Conservation (phyloP, 2,113 vertebrate species). For the Anseranas semipalmata region DNA sequence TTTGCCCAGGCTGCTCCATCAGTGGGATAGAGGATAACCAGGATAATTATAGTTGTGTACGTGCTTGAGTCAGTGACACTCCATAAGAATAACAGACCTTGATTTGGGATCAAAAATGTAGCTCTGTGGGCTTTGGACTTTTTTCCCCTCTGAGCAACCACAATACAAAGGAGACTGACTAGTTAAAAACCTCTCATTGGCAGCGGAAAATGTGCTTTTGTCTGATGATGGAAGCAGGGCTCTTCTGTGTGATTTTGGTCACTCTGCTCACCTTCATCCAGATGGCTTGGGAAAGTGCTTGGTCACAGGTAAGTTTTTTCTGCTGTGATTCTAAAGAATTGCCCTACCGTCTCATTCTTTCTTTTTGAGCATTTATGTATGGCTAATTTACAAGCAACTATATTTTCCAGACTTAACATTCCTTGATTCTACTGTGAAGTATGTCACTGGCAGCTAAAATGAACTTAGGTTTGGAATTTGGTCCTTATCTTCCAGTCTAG, state of each 20-base stretch:
- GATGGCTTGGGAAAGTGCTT: conserved; percentile 79
- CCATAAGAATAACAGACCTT: background rate
- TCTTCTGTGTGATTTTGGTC: conserved; percentile 94
- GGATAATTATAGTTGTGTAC: background rate
- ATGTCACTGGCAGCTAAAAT: background rate
- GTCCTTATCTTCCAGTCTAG: background rate
- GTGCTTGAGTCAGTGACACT: background rate
- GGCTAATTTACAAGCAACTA: background rate
- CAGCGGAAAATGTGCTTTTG: conserved; percentile 94
- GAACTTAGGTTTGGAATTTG: background rate
- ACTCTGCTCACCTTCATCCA: conserved; percentile 85
- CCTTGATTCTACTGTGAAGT: background rate
- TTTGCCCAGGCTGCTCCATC: background rate
- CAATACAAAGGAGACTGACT: background rate
- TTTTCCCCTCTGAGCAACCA: background rate
- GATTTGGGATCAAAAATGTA: background rate
- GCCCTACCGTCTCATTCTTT: background rate
- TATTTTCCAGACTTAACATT: background rate
- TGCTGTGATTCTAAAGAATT: background rate
- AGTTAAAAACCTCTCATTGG: background rate
- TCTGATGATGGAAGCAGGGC: conserved; percentile 87
- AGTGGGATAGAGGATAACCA: background rate
- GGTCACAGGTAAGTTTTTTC: conserved; percentile 73
- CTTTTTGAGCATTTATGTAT: background rate
- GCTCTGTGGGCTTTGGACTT: background rate